Evolutionary conservation across 1,140 invertebrate genomes (phyloP), one percentile per base, ranked within the genome.

Genomic region (Oncopeltus fasciatus): DNA sequence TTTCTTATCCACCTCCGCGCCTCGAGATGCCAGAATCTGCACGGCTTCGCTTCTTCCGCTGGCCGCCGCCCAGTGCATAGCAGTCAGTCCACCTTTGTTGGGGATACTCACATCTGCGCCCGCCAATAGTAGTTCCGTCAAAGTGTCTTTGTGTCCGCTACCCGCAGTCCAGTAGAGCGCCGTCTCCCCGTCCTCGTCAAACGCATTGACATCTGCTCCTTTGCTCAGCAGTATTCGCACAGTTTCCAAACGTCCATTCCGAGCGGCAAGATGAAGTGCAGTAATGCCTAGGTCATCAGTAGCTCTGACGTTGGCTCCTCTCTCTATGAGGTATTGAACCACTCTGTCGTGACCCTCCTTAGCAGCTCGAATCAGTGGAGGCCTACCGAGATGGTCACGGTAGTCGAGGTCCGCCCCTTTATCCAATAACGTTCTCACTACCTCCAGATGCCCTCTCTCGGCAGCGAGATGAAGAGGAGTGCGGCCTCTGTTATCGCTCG

Each of bases 151-250:
- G 59, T 78, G 75, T 18, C 76, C 76, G 29, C 78, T 77, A 70
- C 81, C 78, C 20, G 80, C 73, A 57, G 83, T 83, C 81, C 83
- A 87, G 70, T 86, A 83, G 16, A 87, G 69, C 20, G 84, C 77
- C 49, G 82, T 86, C 38, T 82, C 82, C 8, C 82, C 83, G 61
- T 82, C 79, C 66, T 81, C 79, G 72, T 87, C 85, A 63, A 86
- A 14, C 4, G 46, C 59, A 18, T 61, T 47, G 9, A 49, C 21
- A 61, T 61, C 59, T 29, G 59, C 59, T 28, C 59, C 46, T 44
- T 61, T 61, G 11, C 28, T 24, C 12, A 61, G 2, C 16, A 61
- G 59, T 4, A 20, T 4, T 18, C 44, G 47, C 20, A 61, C 26
- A 18, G 44, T n/a, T 5, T 8, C 21, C 1, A 49, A n/a, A 51